These are phyloP conservation scores for Lymantria monacha DNA, from an alignment of 2,888 invertebrate genomes.

Conservation along the genomic window DNA sequence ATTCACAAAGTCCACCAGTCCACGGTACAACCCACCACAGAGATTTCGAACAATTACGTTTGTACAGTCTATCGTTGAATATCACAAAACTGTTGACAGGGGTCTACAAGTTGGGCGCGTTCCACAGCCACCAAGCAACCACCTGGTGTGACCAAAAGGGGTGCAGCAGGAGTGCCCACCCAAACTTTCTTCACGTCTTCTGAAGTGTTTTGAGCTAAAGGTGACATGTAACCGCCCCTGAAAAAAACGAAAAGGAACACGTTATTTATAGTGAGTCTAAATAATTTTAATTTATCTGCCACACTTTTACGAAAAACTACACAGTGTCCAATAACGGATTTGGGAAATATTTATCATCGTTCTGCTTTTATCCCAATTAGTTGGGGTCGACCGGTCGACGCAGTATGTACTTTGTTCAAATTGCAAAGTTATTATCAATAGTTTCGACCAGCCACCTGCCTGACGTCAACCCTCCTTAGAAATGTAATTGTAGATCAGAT, in stretches of 20 bases:
- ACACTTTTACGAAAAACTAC: too few species aligned
- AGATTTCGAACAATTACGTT: constrained; percentile 36
- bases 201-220: constrained; percentile 56
- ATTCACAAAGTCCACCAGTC: constrained; percentile 25
- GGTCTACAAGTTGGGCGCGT: constrained; percentile 65
- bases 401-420: too few species aligned
- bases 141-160: constrained; percentile 64
- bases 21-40: constrained; percentile 54
- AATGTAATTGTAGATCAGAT: too few species aligned
- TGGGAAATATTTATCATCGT: too few species aligned
- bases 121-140: constrained; percentile 74
- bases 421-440: too few species aligned
- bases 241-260: constrained; percentile 30
- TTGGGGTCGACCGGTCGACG: too few species aligned
- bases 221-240: constrained; percentile 76
- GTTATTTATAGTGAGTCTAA: background rate
- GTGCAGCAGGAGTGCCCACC: constrained; percentile 62
- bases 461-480: too few species aligned
- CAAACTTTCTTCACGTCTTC: constrained; percentile 77
- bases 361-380: too few species aligned
- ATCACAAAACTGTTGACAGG: constrained; percentile 65
- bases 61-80: constrained; percentile 65
- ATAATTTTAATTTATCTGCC: too few species aligned
- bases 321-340: too few species aligned
- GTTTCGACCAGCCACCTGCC: too few species aligned